Percentiles rank a stretch among this genome's conserved stretches.
phyloP scores from a whole-genome alignment of 2,888 invertebrate species.

The Eupithecia vulgata region DNA sequence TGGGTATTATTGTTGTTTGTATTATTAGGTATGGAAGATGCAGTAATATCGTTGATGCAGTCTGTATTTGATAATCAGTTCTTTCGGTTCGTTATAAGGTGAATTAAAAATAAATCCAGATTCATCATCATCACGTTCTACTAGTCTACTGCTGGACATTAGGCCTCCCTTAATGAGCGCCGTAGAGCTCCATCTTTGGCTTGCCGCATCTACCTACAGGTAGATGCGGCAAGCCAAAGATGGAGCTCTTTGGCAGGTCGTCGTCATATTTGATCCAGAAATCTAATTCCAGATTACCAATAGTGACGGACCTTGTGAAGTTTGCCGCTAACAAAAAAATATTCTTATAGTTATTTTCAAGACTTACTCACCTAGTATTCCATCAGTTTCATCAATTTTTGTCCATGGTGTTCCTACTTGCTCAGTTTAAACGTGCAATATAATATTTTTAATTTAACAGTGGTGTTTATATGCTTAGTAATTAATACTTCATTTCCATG shows the following conservation, averaged over 20 bases:
- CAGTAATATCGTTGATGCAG: slow-evolving; percentile 1
- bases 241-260: no score
- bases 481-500: no score
- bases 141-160: background rate
- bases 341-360: background rate
- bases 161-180: background rate
- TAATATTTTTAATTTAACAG: background rate
- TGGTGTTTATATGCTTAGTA: background rate
- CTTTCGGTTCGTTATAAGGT: background rate
- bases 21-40: background rate
- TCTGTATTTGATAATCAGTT: background rate
- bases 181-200: background rate
- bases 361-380: background rate
- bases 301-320: background rate
- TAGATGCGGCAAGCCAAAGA: no score
- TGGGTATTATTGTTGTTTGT: background rate
- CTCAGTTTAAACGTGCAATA: background rate
- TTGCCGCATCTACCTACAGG: no score
- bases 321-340: background rate
- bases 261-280: background rate
- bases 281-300: background rate
- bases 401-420: background rate
- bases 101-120: background rate
- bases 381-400: background rate
- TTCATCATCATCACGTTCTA: background rate